A percentile compares a stretch with the other conserved stretches of the same genome.
Conservation (phyloP, 2,888 invertebrate species). For the Eumerus sabulonum region DNA sequence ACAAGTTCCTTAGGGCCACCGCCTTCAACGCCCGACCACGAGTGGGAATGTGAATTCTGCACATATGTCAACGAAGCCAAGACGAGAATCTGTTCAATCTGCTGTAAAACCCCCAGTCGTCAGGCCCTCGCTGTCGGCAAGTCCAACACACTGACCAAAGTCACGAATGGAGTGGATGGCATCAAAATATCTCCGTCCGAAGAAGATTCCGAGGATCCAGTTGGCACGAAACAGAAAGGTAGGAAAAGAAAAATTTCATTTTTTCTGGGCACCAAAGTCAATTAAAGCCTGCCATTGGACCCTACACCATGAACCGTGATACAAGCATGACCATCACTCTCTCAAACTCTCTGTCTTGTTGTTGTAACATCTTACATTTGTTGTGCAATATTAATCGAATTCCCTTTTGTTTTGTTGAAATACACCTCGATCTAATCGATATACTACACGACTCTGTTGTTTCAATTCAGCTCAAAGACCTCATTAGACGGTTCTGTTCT, state of each 20-base stretch:
- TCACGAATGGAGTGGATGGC: constrained; percentile 64
- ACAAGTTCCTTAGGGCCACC: constrained; percentile 76
- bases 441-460: constrained; percentile 40
- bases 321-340: too few species aligned
- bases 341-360: neutral
- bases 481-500: constrained; percentile 24
- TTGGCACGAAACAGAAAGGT: constrained; percentile 83
- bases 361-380: constrained; percentile 30
- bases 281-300: constrained; percentile 63
- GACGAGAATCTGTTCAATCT: constrained; percentile 89
- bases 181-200: constrained; percentile 71
- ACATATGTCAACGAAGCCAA: constrained; percentile 92
- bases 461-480: constrained; percentile 46
- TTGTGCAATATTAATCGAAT: constrained; percentile 28
- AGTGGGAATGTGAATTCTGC: constrained; percentile 94
- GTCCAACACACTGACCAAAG: constrained; percentile 32
- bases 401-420: constrained; percentile 51
- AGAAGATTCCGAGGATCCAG: constrained; percentile 72
- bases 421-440: constrained; percentile 57
- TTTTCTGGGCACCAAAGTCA: constrained; percentile 85
- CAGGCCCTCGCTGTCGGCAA: constrained; percentile 38
- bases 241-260: constrained; percentile 86
- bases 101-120: constrained; percentile 87
- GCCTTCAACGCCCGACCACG: constrained; percentile 81
- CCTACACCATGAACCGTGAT: neutral